phyloP scores from a whole-genome alignment of 2,113 vertebrate genomes.

The Antechinus flavipes region DNA sequence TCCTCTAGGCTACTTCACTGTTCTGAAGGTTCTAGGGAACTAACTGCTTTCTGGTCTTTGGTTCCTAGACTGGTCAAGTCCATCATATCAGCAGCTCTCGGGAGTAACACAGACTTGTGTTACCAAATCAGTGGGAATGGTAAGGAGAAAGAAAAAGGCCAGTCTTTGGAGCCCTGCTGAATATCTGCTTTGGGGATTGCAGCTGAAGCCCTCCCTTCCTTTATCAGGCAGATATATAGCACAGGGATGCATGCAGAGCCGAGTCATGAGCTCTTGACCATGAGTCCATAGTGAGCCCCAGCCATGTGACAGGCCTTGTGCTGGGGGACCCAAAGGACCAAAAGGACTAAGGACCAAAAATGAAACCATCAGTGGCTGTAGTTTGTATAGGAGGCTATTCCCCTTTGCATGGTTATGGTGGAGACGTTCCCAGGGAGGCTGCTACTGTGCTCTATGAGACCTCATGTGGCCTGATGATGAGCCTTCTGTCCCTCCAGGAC shows the following conservation, averaged over 20 bases:
- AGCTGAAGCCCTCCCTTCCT: background rate
- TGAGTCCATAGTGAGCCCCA: background rate
- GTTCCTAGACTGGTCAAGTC: slow-evolving; percentile 91
- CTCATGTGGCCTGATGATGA: background rate
- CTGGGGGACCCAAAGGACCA: background rate
- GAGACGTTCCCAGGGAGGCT: background rate
- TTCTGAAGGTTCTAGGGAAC: background rate
- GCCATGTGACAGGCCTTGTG: background rate
- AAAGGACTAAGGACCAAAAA: background rate
- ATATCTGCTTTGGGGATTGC: background rate
- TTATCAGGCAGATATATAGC: background rate
- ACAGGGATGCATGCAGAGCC: background rate
- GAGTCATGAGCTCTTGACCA: background rate
- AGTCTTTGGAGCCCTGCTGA: background rate
- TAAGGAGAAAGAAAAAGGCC: slow-evolving; percentile 74
- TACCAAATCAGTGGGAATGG: slow-evolving; percentile 89
- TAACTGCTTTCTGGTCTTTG: slow-evolving; percentile 52
- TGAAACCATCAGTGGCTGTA: background rate
- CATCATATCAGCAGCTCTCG: slow-evolving; percentile 87
- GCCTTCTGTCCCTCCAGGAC: slow-evolving; percentile 84
- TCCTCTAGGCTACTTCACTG: background rate
- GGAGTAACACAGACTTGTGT: slow-evolving; percentile 95
- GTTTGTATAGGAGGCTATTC: background rate
- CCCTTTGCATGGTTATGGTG: background rate
- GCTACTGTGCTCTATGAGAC: background rate